Evolutionary conservation across 1,140 invertebrate species (phyloP), one percentile per base, ranked within the genome.

Genomic region (Drosophila santomea): DNA sequence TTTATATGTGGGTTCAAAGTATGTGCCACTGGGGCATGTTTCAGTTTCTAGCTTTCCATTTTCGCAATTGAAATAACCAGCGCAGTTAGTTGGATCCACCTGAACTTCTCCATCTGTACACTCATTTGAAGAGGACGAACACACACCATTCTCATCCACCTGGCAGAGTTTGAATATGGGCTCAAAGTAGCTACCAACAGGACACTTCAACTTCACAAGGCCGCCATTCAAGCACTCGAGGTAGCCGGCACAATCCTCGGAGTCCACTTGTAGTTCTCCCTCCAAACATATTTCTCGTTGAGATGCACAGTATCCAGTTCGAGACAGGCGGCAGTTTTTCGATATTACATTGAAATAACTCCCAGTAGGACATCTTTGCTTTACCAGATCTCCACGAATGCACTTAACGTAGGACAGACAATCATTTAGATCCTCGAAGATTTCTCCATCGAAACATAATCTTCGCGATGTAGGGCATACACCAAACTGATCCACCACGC

Each of bases 131-230:
- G 63, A 1, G 4, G 45, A 20, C 3, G 38, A 14, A 59, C 36
- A 23, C 52, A 79, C 12, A 45, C 11, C 77, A 44, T 68, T 74
- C 15, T 45, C 56, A 48, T 79, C 76, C 1, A 68, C 17, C 0
- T 68, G 23, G 32, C 77, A 79, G 15, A 23, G 35, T 0, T 58
- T 54, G 3, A 43, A 14, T 0, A 32, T 52, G 3, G 45, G 38
- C 14, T 79, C 62, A 4, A 78, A 79, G 43, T 64, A 72, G 17
- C 54, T 78, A 28, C 76, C 76, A n/a, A 35, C 47, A 10, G 48
- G 4, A 10, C 76, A 78, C 6, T 47, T 43, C 10, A 60, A 15
- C 15, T 63, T 14, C 6, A 35, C 41, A n/a, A 63, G 10, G 0
- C 17, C 39, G 0, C 76, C 69, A 20, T 48, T 28, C 0, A 20